Evolutionary conservation across 2,888 invertebrate genomes (phyloP), one percentile per base, ranked within the genome.

Genomic region (Microctonus brassicae): DNA sequence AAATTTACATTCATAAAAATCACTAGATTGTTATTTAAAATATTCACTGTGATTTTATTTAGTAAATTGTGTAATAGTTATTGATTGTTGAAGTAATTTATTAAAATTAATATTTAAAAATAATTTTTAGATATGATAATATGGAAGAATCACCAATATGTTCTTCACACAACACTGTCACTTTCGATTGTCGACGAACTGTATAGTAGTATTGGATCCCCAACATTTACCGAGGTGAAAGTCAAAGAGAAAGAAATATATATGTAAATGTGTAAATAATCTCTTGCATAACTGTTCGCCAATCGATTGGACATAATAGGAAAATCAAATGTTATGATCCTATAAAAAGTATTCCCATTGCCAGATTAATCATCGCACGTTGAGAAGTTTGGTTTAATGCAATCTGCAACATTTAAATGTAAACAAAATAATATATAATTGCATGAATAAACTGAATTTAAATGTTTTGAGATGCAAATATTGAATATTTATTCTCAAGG

Each of bases 141-240:
- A 3, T 11, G 29, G 11, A 5, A 34, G 33, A 34, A 20, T 3
- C 13, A 22, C 52, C 11, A 36, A 34, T 20, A 24, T 39, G 17
- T 22, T 11, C 17, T 34, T 20, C n/a, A 55, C 34, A 34, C 64
- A 33, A 17, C 63, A 80, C 78, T 77, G 79, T 80, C 76, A 74
- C 81, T 79, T 79, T 82, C 78, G 72, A 79, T 76, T 74, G 47
- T 68, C 67, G 63, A 66, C 55, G 58, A 72, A 42, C 24, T 17
- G 4, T 47, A 47, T 47, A 47, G 17, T 47, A 71, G 58, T 72
- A 22, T 52, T 58, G n/a, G 29, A 29, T 36, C 62, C 72, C 69
- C 13, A 60, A 72, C 53, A 34, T 72, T 74, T 60, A 64, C 55
- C 73, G 73, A 80, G 80, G 82, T 81, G 82, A 58, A 33, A 82